Evolutionary conservation across 2,113 vertebrate species (phyloP), one percentile per base, ranked within the genome.

Genomic region (Prietella phreatophila): DNA sequence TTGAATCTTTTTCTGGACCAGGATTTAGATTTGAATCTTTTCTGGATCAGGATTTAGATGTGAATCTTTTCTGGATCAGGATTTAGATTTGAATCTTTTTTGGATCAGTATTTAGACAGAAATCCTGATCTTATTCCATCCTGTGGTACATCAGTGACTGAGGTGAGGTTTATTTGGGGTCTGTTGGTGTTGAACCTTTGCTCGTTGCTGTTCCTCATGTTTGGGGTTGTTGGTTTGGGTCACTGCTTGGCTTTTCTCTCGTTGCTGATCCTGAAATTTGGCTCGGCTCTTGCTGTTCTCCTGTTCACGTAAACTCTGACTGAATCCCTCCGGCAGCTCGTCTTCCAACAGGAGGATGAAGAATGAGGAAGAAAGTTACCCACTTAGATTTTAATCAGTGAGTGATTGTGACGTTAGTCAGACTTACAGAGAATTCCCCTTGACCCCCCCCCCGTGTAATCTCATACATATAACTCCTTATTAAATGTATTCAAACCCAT

Each of bases 301-400:
- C 89, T 82, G 56, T 61, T 98, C 97, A 89, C 96, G 96, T 90
- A 99, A 96, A 90, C 97, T 96, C 92, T 99, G 98, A 92, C 96
- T 97, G 91, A 99, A 99, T 88, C 98, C 98, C 88, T 98, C 98
- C 20, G 98, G 98, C 42, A 99, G 95, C 67, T 96, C 96, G 87
- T 98, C 98, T 99, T 65, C 22, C 20, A 60, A 63, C 1, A 73
- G 11, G 1, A 83, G 87, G 79, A 0, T 22, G 61, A 25, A 86
- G 9, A 83, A 84, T 5, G 20, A 42, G 58, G 67, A 10, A 65
- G 25, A 27, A 3, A 42, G 9, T 20, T 19, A 15, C 14, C 30
- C 2, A 36, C 13, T 71, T 19, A 42, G 20, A 13, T 11, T 47
- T 47, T 13, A 71, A 8, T 36, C 53, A 53, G 53, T 5, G 36